phyloP scores from a whole-genome alignment of 2,113 vertebrate genomes.

The Xenus cinereus region DNA sequence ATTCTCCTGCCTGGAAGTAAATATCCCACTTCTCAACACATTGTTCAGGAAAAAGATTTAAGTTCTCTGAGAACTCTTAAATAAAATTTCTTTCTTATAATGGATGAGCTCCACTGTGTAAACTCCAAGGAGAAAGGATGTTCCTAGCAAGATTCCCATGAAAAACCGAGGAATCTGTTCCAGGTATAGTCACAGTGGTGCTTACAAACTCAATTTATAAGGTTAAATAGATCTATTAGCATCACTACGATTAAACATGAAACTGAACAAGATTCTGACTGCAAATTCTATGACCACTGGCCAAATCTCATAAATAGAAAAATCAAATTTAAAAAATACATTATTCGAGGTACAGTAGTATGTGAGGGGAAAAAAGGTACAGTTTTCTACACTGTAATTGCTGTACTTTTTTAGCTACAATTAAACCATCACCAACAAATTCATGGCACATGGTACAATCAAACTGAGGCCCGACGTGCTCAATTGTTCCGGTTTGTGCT shows the following conservation, averaged over 20 bases:
- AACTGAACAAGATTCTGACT: not conserved
- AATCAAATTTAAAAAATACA: not conserved
- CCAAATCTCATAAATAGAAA: not conserved
- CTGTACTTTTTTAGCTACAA: not conserved
- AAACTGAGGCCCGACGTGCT: not conserved
- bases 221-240: not conserved
- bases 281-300: not conserved
- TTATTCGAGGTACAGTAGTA: not conserved
- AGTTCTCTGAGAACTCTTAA: not conserved
- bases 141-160: not conserved
- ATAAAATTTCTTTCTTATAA: not conserved
- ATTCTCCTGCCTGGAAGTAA: not conserved
- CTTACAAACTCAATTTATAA: not conserved
- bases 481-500: not conserved
- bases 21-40: not conserved
- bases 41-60: not conserved
- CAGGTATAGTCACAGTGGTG: not conserved
- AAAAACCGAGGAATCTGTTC: not conserved
- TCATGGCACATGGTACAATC: not conserved
- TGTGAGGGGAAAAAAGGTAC: not conserved
- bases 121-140: not conserved
- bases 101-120: not conserved
- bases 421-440: not conserved
- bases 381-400: not conserved
- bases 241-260: not conserved